Conservation (phyloP, 1,140 invertebrate species). For the Pectinophora gossypiella region DNA sequence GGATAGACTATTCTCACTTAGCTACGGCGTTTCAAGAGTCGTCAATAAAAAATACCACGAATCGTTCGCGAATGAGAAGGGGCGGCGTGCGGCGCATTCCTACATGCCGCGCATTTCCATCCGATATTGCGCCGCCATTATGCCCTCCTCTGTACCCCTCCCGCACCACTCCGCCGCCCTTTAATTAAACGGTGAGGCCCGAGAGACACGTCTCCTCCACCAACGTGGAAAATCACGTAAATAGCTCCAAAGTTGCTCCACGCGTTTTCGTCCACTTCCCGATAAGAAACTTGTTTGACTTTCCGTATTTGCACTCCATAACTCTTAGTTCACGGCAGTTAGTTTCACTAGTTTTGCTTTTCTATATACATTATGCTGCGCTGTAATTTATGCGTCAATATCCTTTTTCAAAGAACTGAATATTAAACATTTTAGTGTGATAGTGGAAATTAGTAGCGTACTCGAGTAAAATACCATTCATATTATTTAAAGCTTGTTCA, state of each 20-base stretch:
- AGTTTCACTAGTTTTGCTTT: not conserved
- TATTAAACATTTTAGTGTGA: too few species aligned
- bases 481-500: not conserved
- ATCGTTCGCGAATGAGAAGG: slow-evolving; percentile 65
- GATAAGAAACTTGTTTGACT: slow-evolving; percentile 22
- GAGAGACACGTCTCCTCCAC: slow-evolving; percentile 64
- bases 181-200: slow-evolving; percentile 73
- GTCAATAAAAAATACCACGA: slow-evolving; percentile 74
- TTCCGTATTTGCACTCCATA: slow-evolving; percentile 12
- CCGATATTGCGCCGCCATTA: slow-evolving; percentile 74
- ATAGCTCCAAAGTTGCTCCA: slow-evolving; percentile 56
- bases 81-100: slow-evolving; percentile 69
- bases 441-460: too few species aligned
- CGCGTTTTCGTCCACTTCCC: slow-evolving; percentile 22
- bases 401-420: not conserved
- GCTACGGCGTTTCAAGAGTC: slow-evolving; percentile 61
- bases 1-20: slow-evolving; percentile 38
- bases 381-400: not conserved
- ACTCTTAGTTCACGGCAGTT: not conserved
- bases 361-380: too few species aligned
- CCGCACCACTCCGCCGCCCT: slow-evolving; percentile 55
- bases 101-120: slow-evolving; percentile 74
- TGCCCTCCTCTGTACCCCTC: slow-evolving; percentile 51
- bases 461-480: too few species aligned
- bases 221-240: slow-evolving; percentile 66